Evolutionary conservation across 35 echinoderm and acorn worm species (phyloP), one percentile per base, ranked within the genome.

Genomic region (Eucidaris tribuloides): DNA sequence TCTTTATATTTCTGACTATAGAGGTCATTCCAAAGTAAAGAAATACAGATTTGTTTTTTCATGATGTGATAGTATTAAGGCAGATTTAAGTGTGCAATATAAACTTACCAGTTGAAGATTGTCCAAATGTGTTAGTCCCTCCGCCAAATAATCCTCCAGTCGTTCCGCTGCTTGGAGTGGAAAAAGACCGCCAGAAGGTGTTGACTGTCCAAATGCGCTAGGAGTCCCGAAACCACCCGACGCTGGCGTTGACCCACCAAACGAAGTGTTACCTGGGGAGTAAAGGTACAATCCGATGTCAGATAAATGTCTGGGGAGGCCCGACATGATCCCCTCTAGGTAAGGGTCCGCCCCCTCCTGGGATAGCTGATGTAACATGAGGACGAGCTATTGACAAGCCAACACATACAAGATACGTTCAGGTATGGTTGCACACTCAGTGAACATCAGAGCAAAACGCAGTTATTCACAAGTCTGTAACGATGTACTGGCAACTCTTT

Each of bases 201-300:
- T 94, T 33, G 62, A 68, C 20, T 87, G 86, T 32, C 91, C 91
- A 94, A 94, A 94, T 4, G 86, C 85, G 79, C 66, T 70, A 19
- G 85, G 85, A 3, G 91, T 89, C 4, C 91, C 91, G 77, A 94
- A 94, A 15, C 91, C 91, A 23, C 79, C 48, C 34, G 85, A 37
- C 9, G 79, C 79, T 39, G 85, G 81, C 3, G 91, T 83, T 42
- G 79, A 77, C 46, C 18, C 40, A 43, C 74, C 72, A 62, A 92
- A 92, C 23, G 82, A 79, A 58, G 82, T 86, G 31, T 71, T 76
- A 49, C 58, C 85, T 81, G 60, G 30, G 57, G 44, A 39, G 9
- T 83, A 65, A 23, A 81, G 61, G 25, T 43, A 86, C 23, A 78
- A 22, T 7, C 68, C 68, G 9, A 74, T 33, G 23, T 74, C 68